Conservation (phyloP, 1,140 invertebrate genomes). For the Drosophila ficusphila region DNA sequence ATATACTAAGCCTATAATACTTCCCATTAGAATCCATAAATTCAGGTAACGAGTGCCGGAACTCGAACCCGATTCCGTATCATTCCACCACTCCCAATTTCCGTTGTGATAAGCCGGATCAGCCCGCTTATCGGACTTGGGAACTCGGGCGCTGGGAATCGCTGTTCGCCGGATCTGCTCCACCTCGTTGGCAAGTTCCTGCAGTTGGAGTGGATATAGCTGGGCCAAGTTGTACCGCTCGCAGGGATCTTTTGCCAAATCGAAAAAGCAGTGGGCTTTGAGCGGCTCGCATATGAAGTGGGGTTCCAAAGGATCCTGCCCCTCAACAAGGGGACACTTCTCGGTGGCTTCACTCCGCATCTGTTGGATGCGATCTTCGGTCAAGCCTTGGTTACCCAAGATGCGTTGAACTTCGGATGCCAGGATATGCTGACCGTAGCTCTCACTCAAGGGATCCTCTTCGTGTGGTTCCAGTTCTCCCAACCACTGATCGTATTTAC, state of each 20-base stretch:
- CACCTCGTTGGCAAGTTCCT: slow-evolving; percentile 63
- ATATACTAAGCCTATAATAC: slow-evolving; percentile 7
- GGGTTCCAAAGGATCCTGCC: slow-evolving; percentile 27
- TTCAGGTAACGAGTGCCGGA: neutral
- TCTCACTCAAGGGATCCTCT: slow-evolving; percentile 36
- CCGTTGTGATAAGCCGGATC: slow-evolving; percentile 57
- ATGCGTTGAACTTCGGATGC: slow-evolving; percentile 61
- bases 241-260: slow-evolving; percentile 91
- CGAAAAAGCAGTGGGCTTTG: slow-evolving; percentile 88
- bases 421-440: slow-evolving; percentile 58
- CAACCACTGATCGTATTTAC: slow-evolving; percentile 86
- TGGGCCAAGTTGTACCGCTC: slow-evolving; percentile 89
- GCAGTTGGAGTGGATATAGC: slow-evolving; percentile 51
- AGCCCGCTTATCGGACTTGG: slow-evolving; percentile 28
- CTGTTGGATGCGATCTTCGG: slow-evolving; percentile 63
- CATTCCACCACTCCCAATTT: slow-evolving; percentile 76
- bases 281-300: slow-evolving; percentile 82
- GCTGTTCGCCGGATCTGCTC: slow-evolving; percentile 47
- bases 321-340: slow-evolving; percentile 48
- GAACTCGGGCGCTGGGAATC: slow-evolving; percentile 36
- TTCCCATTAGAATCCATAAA: neutral
- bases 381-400: slow-evolving; percentile 36
- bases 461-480: slow-evolving; percentile 38
- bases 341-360: slow-evolving; percentile 85
- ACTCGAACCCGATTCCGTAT: slow-evolving; percentile 20